Conservation (phyloP, 2,113 vertebrate species). For the Xenus cinereus region DNA sequence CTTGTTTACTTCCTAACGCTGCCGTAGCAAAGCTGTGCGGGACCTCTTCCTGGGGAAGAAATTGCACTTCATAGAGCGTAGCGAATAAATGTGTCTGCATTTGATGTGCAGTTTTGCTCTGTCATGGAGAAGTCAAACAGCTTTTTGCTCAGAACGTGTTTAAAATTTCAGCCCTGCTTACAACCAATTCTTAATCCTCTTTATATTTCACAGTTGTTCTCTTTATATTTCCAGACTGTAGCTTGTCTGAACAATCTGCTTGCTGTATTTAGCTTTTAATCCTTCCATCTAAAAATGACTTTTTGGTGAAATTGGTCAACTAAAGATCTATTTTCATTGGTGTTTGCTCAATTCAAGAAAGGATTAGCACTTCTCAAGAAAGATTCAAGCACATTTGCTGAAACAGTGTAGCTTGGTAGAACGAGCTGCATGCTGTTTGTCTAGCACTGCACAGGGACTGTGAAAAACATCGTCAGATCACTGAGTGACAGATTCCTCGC, state of each 20-base stretch:
- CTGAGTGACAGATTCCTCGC: neutral
- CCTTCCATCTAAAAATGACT: slow-evolving; percentile 11
- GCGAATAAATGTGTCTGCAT: neutral
- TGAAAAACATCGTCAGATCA: neutral
- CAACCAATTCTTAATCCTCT: neutral
- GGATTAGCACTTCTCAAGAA: slow-evolving; percentile 1
- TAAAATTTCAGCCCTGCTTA: neutral
- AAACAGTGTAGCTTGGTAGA: neutral
- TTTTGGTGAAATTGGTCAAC: neutral
- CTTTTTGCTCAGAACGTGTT: neutral
- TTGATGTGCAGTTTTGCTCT: neutral
- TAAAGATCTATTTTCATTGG: neutral
- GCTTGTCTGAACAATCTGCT: slow-evolving; percentile 51
- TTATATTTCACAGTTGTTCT: neutral
- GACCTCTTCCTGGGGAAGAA: neutral
- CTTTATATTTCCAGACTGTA: neutral
- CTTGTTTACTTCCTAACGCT: neutral
- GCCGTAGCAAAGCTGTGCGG: neutral
- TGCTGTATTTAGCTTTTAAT: slow-evolving; percentile 8
- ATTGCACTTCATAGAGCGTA: neutral
- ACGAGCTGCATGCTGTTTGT: neutral
- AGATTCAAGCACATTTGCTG: neutral
- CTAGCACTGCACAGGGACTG: neutral
- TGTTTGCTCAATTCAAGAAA: neutral
- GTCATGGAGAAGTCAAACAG: neutral